Percentiles rank a stretch among this genome's conserved stretches.
Conservation (phyloP, 2,113 vertebrate species). For the Meleagris gallopavo region DNA sequence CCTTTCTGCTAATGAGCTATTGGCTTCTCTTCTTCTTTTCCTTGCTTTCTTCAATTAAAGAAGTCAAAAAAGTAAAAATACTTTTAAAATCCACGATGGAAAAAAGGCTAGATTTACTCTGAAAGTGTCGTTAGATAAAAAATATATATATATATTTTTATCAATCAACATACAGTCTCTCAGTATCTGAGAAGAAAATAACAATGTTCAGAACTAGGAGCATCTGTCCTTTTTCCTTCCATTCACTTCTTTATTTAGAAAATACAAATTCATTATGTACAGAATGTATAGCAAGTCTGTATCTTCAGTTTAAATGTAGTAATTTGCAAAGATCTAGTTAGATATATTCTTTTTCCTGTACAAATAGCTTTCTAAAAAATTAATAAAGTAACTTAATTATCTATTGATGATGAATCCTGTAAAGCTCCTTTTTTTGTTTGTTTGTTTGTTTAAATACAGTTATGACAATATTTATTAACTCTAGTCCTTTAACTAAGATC, state of each 20-base stretch:
- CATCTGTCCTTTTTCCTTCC: not conserved
- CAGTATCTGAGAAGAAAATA: not conserved
- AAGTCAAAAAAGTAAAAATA: not conserved
- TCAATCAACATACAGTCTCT: accelerated
- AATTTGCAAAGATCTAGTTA: not conserved
- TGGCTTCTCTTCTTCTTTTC: not conserved
- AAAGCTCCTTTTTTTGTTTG: not conserved
- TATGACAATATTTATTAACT: not conserved
- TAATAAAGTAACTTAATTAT: not conserved
- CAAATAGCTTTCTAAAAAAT: not conserved
- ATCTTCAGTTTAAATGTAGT: not conserved
- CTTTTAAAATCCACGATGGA: not conserved
- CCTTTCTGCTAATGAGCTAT: not conserved
- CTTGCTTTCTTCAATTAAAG: not conserved
- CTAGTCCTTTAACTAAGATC: not conserved
- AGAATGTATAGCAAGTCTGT: not conserved
- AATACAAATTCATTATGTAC: not conserved
- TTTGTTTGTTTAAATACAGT: not conserved
- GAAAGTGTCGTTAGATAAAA: not conserved
- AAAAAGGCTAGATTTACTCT: not conserved
- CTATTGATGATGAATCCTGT: not conserved
- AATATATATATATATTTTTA: not conserved
- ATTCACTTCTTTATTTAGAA: not conserved
- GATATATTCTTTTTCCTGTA: not conserved
- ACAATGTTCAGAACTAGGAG: not conserved